A percentile compares a stretch with the other conserved stretches of the same genome.
These are phyloP conservation scores for Panthera leo DNA, from an alignment of 2,113 vertebrate genomes.

Conservation along the genomic window DNA sequence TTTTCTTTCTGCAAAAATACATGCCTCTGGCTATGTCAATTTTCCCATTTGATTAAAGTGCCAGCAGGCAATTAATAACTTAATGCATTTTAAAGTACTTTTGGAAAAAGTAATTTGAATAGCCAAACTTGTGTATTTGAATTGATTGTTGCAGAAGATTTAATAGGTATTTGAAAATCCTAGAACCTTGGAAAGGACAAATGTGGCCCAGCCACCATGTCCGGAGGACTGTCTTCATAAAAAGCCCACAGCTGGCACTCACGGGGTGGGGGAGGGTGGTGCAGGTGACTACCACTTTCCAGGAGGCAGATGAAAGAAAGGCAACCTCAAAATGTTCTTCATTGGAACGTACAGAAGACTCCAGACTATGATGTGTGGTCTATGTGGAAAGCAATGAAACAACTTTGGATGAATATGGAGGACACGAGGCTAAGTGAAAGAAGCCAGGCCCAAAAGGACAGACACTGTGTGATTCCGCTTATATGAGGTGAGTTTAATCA, in stretches of 20 bases:
- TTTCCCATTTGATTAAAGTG: slow-evolving; percentile 92
- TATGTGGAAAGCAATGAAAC: neutral
- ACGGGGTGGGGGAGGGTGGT: neutral
- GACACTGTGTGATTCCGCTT: neutral
- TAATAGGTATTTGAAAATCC: slow-evolving; percentile 84
- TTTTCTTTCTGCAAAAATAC: slow-evolving; percentile 91
- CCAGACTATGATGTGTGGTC: neutral
- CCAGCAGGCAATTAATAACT: slow-evolving; percentile 93
- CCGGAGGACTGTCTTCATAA: neutral
- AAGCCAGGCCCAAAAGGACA: neutral
- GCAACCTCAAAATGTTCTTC: neutral
- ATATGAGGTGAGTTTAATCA: neutral
- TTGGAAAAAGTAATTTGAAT: slow-evolving; percentile 91
- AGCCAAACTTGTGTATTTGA: slow-evolving; percentile 89
- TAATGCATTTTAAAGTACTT: slow-evolving; percentile 94
- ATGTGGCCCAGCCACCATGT: slow-evolving; percentile 67
- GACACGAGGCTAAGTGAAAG: neutral
- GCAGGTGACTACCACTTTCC: neutral
- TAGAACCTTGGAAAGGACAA: slow-evolving; percentile 85
- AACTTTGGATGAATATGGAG: neutral
- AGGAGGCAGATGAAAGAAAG: neutral
- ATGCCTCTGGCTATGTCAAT: slow-evolving; percentile 91
- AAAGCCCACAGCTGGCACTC: neutral
- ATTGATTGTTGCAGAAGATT: slow-evolving; percentile 89
- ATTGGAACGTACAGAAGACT: neutral